Evolutionary conservation across 2,888 invertebrate genomes (phyloP).

Genomic region (Agonopterix subpropinquella): DNA sequence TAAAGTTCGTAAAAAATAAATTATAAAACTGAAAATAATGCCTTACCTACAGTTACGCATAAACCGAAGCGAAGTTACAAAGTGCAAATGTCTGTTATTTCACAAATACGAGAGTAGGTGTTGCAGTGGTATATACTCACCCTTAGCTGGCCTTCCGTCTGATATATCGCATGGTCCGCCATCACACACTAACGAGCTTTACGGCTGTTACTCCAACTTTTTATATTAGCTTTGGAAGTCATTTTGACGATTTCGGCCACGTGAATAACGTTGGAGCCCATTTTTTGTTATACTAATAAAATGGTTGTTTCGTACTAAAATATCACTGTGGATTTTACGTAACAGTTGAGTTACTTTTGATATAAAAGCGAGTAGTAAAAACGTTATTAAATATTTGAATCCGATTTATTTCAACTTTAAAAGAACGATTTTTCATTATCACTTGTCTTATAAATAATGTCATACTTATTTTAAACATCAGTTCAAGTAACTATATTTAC

Average conservation of each 20-base stretch:
- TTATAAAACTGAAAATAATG: no score
- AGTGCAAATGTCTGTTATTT: no score
- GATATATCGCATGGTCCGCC: slow-evolving; percentile 8
- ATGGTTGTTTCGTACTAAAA: not conserved
- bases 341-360: not conserved
- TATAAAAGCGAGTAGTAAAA: not conserved
- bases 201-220: slow-evolving; percentile 26
- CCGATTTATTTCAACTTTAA: slow-evolving; percentile 66
- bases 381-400: slow-evolving; percentile 23
- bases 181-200: slow-evolving; percentile 24
- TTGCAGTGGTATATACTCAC: not conserved
- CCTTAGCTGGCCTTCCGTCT: slow-evolving; percentile 1
- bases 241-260: slow-evolving; percentile 22
- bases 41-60: no score
- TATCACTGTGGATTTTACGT: not conserved
- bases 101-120: no score
- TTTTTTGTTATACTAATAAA: slow-evolving; percentile 1
- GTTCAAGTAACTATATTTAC: slow-evolving; percentile 55
- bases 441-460: slow-evolving; percentile 57
- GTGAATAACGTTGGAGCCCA: slow-evolving; percentile 18
- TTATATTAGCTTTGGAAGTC: slow-evolving; percentile 27
- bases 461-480: slow-evolving; percentile 50
- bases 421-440: slow-evolving; percentile 50
- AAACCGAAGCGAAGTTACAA: no score
- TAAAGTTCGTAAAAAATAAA: no score